These are phyloP conservation scores for Sebastes cheni DNA, from an alignment of 2,797 vertebrate genomes.

Conservation along the genomic window DNA sequence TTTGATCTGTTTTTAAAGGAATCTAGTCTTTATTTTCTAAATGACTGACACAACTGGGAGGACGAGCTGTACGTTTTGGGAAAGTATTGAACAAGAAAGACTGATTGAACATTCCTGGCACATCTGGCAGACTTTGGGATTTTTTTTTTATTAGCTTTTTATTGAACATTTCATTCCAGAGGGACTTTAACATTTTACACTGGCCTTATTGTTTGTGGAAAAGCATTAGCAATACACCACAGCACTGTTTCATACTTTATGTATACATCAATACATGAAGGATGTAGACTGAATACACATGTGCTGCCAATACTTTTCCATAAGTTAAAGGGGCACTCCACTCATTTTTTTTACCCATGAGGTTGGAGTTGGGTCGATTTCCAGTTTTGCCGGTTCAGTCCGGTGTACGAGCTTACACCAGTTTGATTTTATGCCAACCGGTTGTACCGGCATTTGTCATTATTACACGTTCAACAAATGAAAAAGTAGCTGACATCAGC, in stretches of 20 bases:
- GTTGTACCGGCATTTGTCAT: background rate
- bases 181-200: constrained; percentile 15
- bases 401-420: background rate
- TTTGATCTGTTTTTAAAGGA: constrained; percentile 28
- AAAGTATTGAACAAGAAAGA: background rate
- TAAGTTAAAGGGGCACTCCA: background rate
- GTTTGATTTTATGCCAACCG: background rate
- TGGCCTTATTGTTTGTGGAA: background rate
- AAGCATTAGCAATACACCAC: background rate
- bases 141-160: background rate
- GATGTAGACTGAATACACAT: background rate
- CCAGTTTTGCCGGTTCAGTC: background rate
- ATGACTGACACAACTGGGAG: constrained; percentile 13
- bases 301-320: background rate
- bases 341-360: background rate
- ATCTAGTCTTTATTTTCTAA: background rate
- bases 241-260: background rate
- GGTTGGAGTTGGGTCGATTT: background rate
- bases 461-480: background rate
- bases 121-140: background rate
- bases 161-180: constrained; percentile 40
- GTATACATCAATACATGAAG: background rate
- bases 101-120: constrained; percentile 6
- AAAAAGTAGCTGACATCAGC: background rate
- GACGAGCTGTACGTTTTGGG: background rate